Evolutionary conservation across 1,140 invertebrate species (phyloP).

Genomic region (silkworm (Bombyx mori)): ASM3026992v2 NC_085117.1:18955001-18955500

Average conservation of each 20-base stretch:
- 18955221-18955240: slow-evolving; percentile 54
- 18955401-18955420: slow-evolving; percentile 13
- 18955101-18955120: neutral
- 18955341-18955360: slow-evolving; percentile 38
- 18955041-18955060: slow-evolving; percentile 10
- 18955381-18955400: slow-evolving; percentile 16
- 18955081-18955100: neutral
- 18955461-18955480: slow-evolving; percentile 8
- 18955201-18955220: slow-evolving; percentile 58
- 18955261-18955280: slow-evolving; percentile 30
- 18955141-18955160: slow-evolving; percentile 58
- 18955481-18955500: neutral
- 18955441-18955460: slow-evolving; percentile 16
- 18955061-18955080: slow-evolving; percentile 7
- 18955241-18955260: slow-evolving; percentile 67
- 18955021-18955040: slow-evolving; percentile 35
- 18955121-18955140: slow-evolving; percentile 8
- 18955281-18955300: slow-evolving; percentile 51
- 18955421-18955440: slow-evolving; percentile 18
- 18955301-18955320: slow-evolving; percentile 39
- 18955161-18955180: slow-evolving; percentile 58
- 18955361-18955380: slow-evolving; percentile 24
- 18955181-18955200: slow-evolving; percentile 49
- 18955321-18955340: slow-evolving; percentile 33
- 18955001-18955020: slow-evolving; percentile 32